Evolutionary conservation across 2,888 invertebrate genomes (phyloP), one percentile per base, ranked within the genome.

Genomic region (Eupithecia tripunctaria): DNA sequence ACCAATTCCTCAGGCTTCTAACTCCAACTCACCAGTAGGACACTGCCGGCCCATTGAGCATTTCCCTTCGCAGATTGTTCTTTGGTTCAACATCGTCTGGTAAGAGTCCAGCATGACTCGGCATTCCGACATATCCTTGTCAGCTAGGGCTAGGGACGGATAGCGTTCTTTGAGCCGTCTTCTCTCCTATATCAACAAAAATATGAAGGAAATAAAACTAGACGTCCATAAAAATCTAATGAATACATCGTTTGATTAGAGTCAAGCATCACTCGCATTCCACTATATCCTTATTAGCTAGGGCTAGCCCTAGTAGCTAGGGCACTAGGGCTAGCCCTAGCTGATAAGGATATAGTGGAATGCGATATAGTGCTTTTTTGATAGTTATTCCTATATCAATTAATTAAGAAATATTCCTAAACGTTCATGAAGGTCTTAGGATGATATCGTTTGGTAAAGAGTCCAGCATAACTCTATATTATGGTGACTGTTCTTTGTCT

Each of bases 51-150:
- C 97, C 94, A 97, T 96, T 5, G 96, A 95, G 87, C 98, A 98
- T 85, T 97, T 96, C 63, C 98, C 98, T 89, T 98, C 98, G 91
- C 98, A 98, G 77, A 98, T 97, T 82, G 97, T 96, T 76, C 96
- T 95, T 74, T 97, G 96, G 81, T 96, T 96, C 68, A 98, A 94
- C 89, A 98, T 95, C 76, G 97, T 97, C 87, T 98, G 97, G 90
- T 98, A 99, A 76, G 97, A 97, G 85, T 97, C 96, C 80, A 99
- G 95, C 90, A 98, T 97, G 27, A 96, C 89, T 29, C 96, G 95
- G 84, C 98, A 98, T 82, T 97, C 96, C 25, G 96, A 95, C 74
- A 96, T 95, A 86, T 98, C 98, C 72, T 95, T 95, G 81, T 96
- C 96, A 1, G 96, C 95, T 76, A 97, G 93, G 2, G 97, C 97